Conservation (phyloP, 2,888 invertebrate species). For the Prosopocoilus inquinatus region DNA sequence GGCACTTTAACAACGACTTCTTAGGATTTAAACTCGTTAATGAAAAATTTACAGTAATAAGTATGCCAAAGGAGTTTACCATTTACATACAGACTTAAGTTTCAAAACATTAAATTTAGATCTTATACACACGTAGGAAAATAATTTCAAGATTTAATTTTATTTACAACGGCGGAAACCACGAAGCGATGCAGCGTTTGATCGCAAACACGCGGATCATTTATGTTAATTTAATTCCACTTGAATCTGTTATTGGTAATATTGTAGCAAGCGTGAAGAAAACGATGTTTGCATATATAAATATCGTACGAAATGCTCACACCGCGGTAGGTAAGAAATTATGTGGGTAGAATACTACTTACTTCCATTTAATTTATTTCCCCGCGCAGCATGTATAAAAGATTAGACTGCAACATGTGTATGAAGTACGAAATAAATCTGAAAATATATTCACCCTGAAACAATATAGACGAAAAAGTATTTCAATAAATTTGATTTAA, state of each 20-base stretch:
- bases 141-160: too few species aligned
- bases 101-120: too few species aligned
- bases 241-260: conserved; percentile 3
- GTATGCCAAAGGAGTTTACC: too few species aligned
- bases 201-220: neutral
- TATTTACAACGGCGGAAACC: too few species aligned
- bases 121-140: too few species aligned
- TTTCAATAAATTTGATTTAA: conserved; percentile 15
- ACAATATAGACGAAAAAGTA: neutral
- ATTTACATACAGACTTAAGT: too few species aligned
- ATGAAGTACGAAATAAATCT: neutral
- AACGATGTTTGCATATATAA: conserved; percentile 2
- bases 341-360: conserved; percentile 1
- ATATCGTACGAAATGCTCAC: neutral
- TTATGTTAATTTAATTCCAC: conserved; percentile 2
- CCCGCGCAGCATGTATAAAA: neutral
- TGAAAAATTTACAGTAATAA: too few species aligned
- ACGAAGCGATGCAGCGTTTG: too few species aligned
- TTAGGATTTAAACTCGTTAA: too few species aligned
- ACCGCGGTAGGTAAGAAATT: conserved; percentile 1
- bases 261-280: conserved; percentile 5
- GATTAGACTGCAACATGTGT: conserved; percentile 1
- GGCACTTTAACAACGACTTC: too few species aligned
- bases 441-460: conserved; percentile 1
- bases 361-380: conserved; percentile 2